Percentiles rank a stretch among this genome's conserved stretches.
Evolutionary conservation across 2,797 vertebrate genomes (phyloP).

Genomic region (Dromococcyx pavoninus): DNA sequence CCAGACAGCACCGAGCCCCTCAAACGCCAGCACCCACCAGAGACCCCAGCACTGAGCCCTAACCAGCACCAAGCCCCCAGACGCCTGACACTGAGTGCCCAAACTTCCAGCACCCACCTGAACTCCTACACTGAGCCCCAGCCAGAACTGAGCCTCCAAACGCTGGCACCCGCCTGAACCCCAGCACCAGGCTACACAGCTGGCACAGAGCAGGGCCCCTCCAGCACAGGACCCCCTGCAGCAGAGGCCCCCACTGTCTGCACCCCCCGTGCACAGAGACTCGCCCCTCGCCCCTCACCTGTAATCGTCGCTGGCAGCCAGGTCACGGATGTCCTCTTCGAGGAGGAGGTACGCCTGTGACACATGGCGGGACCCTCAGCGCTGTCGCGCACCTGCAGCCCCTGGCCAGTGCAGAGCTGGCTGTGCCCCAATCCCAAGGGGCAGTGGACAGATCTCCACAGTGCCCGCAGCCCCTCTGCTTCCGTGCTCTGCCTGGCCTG

Average conservation of each 20-base stretch:
- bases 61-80: no score
- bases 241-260: accelerated
- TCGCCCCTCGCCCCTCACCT: conserved; percentile 76
- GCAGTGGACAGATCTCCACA: accelerated
- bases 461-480: background rate
- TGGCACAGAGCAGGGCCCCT: no score
- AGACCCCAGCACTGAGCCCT: background rate
- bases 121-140: background rate
- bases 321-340: conserved; percentile 92
- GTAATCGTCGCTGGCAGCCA: conserved; percentile 91
- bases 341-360: conserved; percentile 93
- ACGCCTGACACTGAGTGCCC: no score
- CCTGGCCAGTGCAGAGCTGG: accelerated
- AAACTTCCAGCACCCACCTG: no score
- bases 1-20: no score
- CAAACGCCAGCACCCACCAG: no score
- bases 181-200: no score
- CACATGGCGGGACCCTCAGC: background rate
- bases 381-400: accelerated
- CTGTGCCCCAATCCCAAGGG: accelerated
- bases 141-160: background rate
- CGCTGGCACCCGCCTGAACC: no score
- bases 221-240: accelerated
- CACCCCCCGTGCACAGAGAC: background rate
- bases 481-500: background rate